Evolutionary conservation across 1,140 invertebrate genomes (phyloP), one percentile per base, ranked within the genome.

Genomic region (Sitodiplosis mosellana): DNA sequence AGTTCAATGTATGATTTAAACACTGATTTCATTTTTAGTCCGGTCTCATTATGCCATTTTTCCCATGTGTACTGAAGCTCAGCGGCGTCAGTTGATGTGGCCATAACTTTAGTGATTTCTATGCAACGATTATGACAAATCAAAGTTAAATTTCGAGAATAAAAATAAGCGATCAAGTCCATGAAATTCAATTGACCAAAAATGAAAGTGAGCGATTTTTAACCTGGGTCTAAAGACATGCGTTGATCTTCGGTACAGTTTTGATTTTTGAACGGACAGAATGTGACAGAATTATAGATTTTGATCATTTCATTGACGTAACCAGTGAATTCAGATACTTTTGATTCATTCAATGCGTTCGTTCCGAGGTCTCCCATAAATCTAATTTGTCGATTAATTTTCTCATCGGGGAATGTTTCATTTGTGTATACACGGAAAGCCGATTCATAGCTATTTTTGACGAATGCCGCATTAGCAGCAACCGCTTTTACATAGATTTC

Each of bases 241-340:
- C 80, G 77, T 54, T 87, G 89, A 51, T 78, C 71, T 55, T 79
- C n/a, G 34, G 41, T 34, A 27, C 47, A 48, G 47, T 61, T 63
- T 48, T 47, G 52, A 52, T 83, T 69, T 10, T 74, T 72, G 51
- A 66, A 81, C 27, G 75, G 73, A 54, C 84, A 88, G 11, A 89
- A 77, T 59, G 80, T 88, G 0, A 82, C 74, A 1, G 74, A 87
- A 10, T 80, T 78, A 55, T 87, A 89, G 48, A 82, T 80, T 2
- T 71, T 73, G 54, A 84, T 72, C 84, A 90, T 89, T 7, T 75
- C 70, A 21, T 73, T 78, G 12, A 78, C 68, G 0, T 78, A 69
- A 53, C 75, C 72, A 53, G 79, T 74, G 19, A 80, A 22, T 7
- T 5, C 10, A 20, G 10, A 11, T 20, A 44, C 19, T 21, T 20